These are phyloP conservation scores for Cynopterus sphinx DNA, from an alignment of 2,797 vertebrate genomes.

Conservation along the genomic window DNA sequence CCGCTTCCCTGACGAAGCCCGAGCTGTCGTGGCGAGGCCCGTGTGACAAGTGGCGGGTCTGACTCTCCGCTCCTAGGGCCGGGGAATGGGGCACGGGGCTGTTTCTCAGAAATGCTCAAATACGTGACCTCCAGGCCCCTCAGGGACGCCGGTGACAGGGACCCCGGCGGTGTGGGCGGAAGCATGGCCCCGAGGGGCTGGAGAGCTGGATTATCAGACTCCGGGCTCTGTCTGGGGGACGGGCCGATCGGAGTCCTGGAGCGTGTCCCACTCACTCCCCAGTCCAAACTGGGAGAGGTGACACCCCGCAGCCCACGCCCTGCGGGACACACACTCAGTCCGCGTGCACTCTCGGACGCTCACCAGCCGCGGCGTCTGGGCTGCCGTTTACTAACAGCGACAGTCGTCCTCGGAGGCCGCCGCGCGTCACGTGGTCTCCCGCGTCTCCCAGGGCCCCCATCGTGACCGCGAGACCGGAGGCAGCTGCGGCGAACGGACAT, in stretches of 20 bases:
- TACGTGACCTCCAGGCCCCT: not conserved
- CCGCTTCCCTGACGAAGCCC: not conserved
- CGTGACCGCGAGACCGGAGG: constrained; percentile 83
- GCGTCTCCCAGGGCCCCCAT: constrained; percentile 83
- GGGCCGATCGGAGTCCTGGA: not conserved
- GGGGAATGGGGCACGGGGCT: not conserved
- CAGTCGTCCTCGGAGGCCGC: constrained; percentile 58
- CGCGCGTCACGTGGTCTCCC: constrained; percentile 79
- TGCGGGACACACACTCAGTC: not conserved
- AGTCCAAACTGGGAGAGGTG: not conserved
- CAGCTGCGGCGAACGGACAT: constrained; percentile 81
- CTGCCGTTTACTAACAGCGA: constrained; percentile 74
- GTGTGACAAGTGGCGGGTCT: too few relatives aligned
- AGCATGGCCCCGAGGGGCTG: too few relatives aligned
- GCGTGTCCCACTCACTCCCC: not conserved
- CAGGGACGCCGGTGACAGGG: not conserved
- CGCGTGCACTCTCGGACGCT: constrained; percentile 73
- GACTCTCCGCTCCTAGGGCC: not conserved
- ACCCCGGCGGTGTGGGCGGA: not conserved
- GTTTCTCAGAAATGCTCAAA: not conserved
- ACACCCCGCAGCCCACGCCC: too few relatives aligned
- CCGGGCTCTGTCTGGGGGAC: not conserved
- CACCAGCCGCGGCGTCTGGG: constrained; percentile 78
- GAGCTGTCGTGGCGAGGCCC: not conserved
- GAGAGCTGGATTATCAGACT: rapidly evolving